Evolutionary conservation across 2,797 vertebrate species (phyloP), one percentile per base, ranked within the genome.

Genomic region (Xiphophorus birchmanni): DNA sequence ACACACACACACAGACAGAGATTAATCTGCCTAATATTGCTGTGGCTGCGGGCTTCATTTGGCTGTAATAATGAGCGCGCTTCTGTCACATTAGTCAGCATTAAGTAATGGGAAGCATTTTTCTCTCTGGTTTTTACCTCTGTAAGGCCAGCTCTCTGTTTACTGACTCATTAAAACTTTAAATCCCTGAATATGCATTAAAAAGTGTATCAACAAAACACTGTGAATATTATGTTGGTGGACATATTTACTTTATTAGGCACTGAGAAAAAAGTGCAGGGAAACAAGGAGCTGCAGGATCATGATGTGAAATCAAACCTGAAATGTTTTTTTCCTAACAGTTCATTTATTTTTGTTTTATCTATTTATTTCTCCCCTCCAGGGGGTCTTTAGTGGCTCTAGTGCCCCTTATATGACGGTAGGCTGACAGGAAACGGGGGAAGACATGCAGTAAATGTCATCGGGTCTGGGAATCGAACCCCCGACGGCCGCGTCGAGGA

Each of bases 21-120:
- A 91, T 88, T 82, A 56, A 87, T 86, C 52, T 63, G 11, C 18
- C 10, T 29, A 40, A 82, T 81, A 82, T 21, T 74, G 52, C 78
- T 21, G 18, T 23, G 52, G 84, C 82, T 77, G 72, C 63, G 50
- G 29, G 63, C 58, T 82, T 86, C 21, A 50, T 83, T 72, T 84
- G 50, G 80, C 79, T 69, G 29, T 15, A 44, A 73, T 54, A 1
- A 23, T 52, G 58, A 42, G 45, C 29, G 73, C 56, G 42, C 15
- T 5, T 37, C 0, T 73, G 47, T 79, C 23, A 32, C 65, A 52
- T 52, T 54, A 78, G 12, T 37, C 74, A 74, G 54, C 32, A 76
- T 71, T 71, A 44, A 71, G 40, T 71, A 44, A 71, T 42, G 67
- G 23, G 67, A 79, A 48, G 52, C 74, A 50, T 52, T 50, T 21